phyloP scores from a whole-genome alignment of 2,797 vertebrate genomes.

The Falco rusticolus region DNA sequence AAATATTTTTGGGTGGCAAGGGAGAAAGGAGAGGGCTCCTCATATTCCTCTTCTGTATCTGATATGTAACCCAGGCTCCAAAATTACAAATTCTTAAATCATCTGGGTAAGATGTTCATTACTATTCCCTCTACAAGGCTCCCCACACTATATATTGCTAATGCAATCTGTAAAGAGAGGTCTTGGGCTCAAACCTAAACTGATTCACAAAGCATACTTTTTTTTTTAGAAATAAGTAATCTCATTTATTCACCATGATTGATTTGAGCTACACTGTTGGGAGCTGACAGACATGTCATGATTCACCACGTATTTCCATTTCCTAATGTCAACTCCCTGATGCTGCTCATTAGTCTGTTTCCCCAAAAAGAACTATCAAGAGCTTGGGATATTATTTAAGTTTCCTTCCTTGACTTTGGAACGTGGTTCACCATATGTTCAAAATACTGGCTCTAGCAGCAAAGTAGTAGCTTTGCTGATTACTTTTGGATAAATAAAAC shows the following conservation, averaged over 20 bases:
- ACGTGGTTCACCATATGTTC: neutral
- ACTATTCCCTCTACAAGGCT: neutral
- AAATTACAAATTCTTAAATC: neutral
- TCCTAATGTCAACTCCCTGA: constrained; percentile 18
- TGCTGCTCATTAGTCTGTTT: constrained; percentile 34
- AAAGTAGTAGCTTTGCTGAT: neutral
- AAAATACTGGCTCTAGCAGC: neutral
- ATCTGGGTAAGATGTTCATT: neutral
- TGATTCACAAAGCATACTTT: constrained; percentile 7
- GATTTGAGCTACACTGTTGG: constrained; percentile 37
- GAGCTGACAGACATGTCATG: constrained; percentile 52
- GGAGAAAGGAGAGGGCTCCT: neutral
- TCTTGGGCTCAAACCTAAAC: constrained; percentile 1
- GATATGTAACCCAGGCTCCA: neutral
- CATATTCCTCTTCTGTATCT: neutral
- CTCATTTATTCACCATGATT: constrained; percentile 30
- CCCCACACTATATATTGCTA: neutral
- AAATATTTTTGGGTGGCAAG: neutral
- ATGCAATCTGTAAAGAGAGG: neutral
- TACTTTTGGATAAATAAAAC: neutral
- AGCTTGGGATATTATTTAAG: neutral
- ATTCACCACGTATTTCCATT: constrained; percentile 53
- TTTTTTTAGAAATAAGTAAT: constrained; percentile 7
- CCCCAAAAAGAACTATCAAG: neutral
- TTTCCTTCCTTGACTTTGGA: neutral